These are phyloP conservation scores for Damaliscus lunatus DNA, from an alignment of 2,113 vertebrate genomes.

Conservation along the genomic window DNA sequence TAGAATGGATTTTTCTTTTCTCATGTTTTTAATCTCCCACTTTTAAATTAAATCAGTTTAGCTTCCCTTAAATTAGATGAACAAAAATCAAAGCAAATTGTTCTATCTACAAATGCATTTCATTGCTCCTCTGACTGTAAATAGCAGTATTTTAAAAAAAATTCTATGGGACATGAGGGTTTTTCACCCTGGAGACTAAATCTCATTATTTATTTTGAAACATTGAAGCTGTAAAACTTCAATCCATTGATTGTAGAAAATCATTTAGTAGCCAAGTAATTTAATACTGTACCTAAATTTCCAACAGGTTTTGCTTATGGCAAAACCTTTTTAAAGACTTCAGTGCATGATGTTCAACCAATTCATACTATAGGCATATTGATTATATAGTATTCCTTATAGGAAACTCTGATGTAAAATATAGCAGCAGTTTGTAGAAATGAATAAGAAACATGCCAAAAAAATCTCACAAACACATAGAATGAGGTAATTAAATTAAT, in stretches of 20 bases:
- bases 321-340: slow-evolving; percentile 10
- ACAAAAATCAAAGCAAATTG: slow-evolving; percentile 42
- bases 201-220: slow-evolving; percentile 53
- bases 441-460: not conserved
- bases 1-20: slow-evolving; percentile 48
- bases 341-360: not conserved
- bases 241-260: slow-evolving; percentile 2
- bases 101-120: slow-evolving; percentile 24
- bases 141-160: not conserved
- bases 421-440: not conserved
- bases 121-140: not conserved
- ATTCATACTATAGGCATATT: not conserved
- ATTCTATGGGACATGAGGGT: not conserved
- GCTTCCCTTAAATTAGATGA: slow-evolving; percentile 39
- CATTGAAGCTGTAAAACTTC: not conserved
- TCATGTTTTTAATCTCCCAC: slow-evolving; percentile 44
- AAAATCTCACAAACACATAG: not conserved
- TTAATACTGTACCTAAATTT: not conserved
- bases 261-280: slow-evolving; percentile 1
- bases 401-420: not conserved
- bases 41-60: slow-evolving; percentile 63
- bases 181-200: not conserved
- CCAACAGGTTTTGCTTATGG: slow-evolving; percentile 6
- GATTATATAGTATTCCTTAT: not conserved
- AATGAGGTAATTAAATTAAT: not conserved